Conservation (phyloP, 2,113 vertebrate genomes). For the Pseudonaja textilis region DNA sequence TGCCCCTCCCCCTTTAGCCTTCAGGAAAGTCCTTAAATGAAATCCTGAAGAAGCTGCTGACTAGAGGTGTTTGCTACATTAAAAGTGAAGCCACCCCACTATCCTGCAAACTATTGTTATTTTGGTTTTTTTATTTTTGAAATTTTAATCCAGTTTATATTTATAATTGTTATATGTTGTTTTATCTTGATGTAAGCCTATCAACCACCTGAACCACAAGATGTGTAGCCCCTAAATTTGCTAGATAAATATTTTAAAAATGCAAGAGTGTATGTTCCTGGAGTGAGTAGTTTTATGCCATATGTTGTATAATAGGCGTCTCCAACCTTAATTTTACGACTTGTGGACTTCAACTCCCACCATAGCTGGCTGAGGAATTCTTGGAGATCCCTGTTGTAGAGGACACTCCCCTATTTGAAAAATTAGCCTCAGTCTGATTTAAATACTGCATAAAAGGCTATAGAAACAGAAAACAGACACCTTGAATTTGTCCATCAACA, state of each 20-base stretch:
- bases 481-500: not conserved
- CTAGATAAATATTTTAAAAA: not conserved
- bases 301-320: not conserved
- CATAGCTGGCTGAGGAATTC: not conserved
- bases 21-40: not conserved
- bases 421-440: not conserved
- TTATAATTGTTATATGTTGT: not conserved
- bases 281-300: not conserved
- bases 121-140: not conserved
- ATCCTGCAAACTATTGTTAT: not conserved
- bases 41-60: not conserved
- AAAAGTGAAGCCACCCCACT: not conserved
- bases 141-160: not conserved
- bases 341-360: not conserved
- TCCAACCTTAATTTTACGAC: not conserved
- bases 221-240: not conserved
- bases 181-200: not conserved
- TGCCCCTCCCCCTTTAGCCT: not conserved
- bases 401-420: not conserved
- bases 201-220: not conserved
- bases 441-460: not conserved
- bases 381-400: not conserved
- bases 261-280: not conserved
- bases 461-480: not conserved
- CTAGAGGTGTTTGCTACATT: not conserved